Evolutionary conservation across 2,113 vertebrate species (phyloP).

Genomic region (Trogon melanurus): DNA sequence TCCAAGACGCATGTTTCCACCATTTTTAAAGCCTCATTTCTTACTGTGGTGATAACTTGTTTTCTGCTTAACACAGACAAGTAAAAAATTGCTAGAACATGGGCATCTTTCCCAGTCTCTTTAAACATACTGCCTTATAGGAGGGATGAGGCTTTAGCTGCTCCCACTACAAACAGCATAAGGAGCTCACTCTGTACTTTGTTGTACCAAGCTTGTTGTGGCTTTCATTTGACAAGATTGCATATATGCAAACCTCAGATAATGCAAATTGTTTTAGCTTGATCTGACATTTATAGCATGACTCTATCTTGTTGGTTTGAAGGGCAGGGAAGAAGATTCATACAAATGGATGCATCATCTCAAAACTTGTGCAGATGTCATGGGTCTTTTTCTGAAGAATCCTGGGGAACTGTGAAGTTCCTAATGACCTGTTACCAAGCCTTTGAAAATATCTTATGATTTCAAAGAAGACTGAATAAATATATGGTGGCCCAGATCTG

Average conservation of each 20-base stretch:
- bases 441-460: background rate
- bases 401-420: background rate
- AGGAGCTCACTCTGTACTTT: constrained; percentile 53
- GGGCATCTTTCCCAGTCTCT: constrained; percentile 48
- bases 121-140: constrained; percentile 32
- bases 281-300: background rate
- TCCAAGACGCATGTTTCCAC: background rate
- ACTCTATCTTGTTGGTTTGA: background rate
- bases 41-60: constrained; percentile 18
- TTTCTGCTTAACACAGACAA: constrained; percentile 28
- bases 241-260: background rate
- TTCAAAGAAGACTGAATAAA: background rate
- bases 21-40: background rate
- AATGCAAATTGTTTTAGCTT: background rate
- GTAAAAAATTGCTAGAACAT: constrained; percentile 34
- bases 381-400: background rate
- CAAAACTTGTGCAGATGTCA: background rate
- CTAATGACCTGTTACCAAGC: background rate
- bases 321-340: background rate
- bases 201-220: constrained; percentile 26
- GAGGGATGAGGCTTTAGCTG: constrained; percentile 8
- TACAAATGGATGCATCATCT: background rate
- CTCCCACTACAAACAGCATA: constrained; percentile 47
- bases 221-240: constrained; percentile 33
- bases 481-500: background rate